Evolutionary conservation across 2,888 invertebrate species (phyloP), one percentile per base, ranked within the genome.

Genomic region (Arrhopalites spinosus): DNA sequence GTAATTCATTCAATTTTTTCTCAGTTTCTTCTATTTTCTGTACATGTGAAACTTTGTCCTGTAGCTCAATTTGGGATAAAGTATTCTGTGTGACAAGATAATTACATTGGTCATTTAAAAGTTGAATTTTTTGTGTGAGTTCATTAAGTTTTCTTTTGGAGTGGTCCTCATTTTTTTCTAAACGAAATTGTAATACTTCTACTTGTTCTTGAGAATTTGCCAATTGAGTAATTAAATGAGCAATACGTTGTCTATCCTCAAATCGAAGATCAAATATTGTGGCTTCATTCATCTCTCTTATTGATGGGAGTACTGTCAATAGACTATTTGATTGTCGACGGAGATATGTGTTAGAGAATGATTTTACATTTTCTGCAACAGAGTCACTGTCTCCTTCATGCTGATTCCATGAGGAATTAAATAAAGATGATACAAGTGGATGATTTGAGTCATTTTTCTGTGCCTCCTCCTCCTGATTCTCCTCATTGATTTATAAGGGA

Each of bases 221-320:
- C 8, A 81, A 53, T 61, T 79, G 73, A 17, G 50, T 66, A 30
- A 81, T 75, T 23, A 81, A 47, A 27, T 72, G 64, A 8, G 79
- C 78, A 53, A 81, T 74, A 50, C 79, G 53, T 59, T 79, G 45
- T 45, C 81, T 77, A 61, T 81, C 81, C n/a, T 77, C 67, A 11
- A 67, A 56, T 7, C 77, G 17, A 11, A 81, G 56, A 2, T 80
- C 75, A 68, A 81, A 78, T 66, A 81, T 76, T 3, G 77, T 75
- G 1, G 70, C 25, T 7, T n/a, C 53, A 20, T 36, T 20, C 3
- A 3, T 29, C 67, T 73, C 50, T 11, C 15, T 5, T 5, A n/a
- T n/a, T n/a, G n/a, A n/a, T 36, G 13, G 30, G 23, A 7, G 25
- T 23, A 59, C 29, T 15, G 63, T 63, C 1, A 36, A 20, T 1